A percentile compares a stretch with the other conserved stretches of the same genome.
phyloP scores from a whole-genome alignment of 2,797 vertebrate genomes.

The Paguma larvata region DNA sequence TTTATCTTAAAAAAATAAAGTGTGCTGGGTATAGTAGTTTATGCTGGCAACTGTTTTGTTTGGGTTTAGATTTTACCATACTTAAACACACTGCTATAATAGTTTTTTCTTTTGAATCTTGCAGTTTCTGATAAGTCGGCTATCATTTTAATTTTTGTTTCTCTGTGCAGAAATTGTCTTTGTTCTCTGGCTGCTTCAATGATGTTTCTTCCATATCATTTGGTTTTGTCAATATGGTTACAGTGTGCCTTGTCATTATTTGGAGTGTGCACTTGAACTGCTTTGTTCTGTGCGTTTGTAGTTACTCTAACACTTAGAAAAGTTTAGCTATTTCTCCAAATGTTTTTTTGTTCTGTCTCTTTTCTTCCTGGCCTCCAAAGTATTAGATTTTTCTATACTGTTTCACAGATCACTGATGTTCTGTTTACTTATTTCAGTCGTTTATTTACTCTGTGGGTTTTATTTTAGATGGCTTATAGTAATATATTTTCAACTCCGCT shows the following conservation, averaged over 20 bases:
- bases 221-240: background rate
- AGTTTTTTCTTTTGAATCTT: background rate
- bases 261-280: background rate
- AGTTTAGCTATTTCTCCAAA: background rate
- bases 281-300: background rate
- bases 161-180: background rate
- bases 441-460: background rate
- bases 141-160: background rate
- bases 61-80: background rate
- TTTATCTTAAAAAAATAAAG: background rate
- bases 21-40: background rate
- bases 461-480: background rate
- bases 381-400: background rate
- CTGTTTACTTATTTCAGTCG: background rate
- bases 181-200: background rate
- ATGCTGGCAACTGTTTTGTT: background rate
- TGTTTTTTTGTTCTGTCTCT: background rate
- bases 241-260: background rate
- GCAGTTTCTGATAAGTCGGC: background rate
- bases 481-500: background rate
- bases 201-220: background rate
- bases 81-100: background rate
- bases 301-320: background rate
- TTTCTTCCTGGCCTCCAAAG: background rate
- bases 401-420: background rate